phyloP scores from a whole-genome alignment of 1,140 invertebrate genomes.

The Philaenus spumarius region DNA sequence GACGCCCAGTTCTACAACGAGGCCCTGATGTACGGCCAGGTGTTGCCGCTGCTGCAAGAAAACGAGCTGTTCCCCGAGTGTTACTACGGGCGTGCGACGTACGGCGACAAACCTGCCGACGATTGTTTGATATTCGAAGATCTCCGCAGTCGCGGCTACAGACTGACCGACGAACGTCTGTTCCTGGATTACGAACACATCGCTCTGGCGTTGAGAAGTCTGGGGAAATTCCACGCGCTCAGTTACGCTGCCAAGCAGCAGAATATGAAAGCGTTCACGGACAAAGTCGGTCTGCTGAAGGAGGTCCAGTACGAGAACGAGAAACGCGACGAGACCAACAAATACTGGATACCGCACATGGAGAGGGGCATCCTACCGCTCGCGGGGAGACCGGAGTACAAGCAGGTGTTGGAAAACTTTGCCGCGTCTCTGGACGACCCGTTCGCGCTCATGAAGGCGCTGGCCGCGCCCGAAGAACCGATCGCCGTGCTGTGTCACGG shows the following conservation, averaged over 20 bases:
- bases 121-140: constrained; percentile 37
- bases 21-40: constrained; percentile 20
- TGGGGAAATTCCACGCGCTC: constrained; percentile 39
- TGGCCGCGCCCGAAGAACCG: constrained; percentile 31
- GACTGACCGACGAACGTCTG: background rate
- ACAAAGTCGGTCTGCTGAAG: constrained; percentile 27
- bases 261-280: constrained; percentile 30
- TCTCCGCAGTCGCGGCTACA: constrained; percentile 21
- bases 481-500: constrained; percentile 46
- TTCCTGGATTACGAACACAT: constrained; percentile 33
- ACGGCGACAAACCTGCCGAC: constrained; percentile 3
- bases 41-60: constrained; percentile 16
- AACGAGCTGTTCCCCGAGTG: constrained; percentile 19
- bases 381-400: background rate
- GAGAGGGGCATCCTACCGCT: constrained; percentile 5
- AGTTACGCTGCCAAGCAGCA: constrained; percentile 36
- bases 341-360: background rate
- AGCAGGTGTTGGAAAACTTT: background rate
- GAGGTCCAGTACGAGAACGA: constrained; percentile 20
- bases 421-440: background rate
- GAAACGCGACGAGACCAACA: background rate
- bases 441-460: background rate
- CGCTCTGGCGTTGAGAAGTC: constrained; percentile 32
- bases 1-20: constrained; percentile 26
- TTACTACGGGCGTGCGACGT: constrained; percentile 17